Evolutionary conservation across 64 coral and sea anemone species (phyloP).

Genomic region (Acropora tenuis): DNA sequence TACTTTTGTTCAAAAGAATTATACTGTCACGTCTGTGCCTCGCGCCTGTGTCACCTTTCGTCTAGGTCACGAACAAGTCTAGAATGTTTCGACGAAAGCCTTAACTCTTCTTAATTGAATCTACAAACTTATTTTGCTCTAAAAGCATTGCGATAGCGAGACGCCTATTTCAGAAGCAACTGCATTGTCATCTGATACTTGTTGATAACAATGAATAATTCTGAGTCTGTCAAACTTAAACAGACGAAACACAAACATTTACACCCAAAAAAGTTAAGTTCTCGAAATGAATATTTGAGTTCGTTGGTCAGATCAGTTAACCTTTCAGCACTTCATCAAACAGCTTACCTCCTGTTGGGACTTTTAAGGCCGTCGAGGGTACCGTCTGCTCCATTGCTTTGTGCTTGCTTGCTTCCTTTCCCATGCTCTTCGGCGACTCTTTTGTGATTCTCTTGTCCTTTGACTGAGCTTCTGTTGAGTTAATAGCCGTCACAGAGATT

Average conservation of each 20-base stretch:
- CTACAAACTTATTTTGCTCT: neutral
- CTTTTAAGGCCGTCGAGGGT: constrained; percentile 13
- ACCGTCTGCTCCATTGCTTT: constrained; percentile 7
- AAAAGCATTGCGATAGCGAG: neutral
- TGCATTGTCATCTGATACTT: neutral
- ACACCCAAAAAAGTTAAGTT: neutral
- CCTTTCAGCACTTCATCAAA: constrained; percentile 2
- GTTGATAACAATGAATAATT: neutral
- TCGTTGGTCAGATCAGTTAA: neutral
- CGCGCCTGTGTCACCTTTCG: neutral
- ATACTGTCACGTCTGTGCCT: neutral
- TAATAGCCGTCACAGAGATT: neutral
- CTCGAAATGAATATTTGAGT: neutral
- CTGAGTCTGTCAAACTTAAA: neutral
- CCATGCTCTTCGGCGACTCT: constrained; percentile 16
- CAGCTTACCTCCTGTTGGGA: constrained; percentile 29
- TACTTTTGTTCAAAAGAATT: neutral
- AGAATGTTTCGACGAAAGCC: neutral
- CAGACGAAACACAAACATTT: constrained; percentile 9
- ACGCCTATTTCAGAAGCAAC: neutral
- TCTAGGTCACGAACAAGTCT: neutral
- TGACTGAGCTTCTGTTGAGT: neutral
- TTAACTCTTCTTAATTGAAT: neutral
- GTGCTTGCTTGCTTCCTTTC: constrained; percentile 42
- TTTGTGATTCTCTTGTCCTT: neutral